Evolutionary conservation across 1,140 invertebrate species (phyloP), one percentile per base, ranked within the genome.

Genomic region (Ceratosolen fusciceps): DNA sequence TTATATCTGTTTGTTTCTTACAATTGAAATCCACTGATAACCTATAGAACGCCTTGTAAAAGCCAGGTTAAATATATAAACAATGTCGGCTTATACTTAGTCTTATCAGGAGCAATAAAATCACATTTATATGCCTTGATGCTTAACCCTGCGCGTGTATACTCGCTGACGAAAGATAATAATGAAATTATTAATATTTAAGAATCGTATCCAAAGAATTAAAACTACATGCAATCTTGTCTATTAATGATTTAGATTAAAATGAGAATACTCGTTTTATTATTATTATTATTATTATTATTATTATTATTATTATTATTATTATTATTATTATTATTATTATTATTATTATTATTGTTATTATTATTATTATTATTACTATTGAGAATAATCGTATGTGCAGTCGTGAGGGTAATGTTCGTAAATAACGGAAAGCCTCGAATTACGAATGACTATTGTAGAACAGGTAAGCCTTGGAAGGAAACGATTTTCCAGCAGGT

Each of bases 401-500:
- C 8, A 37, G 60, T 2, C n/a, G n/a, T n/a, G n/a, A n/a, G 16
- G 34, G 19, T 21, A 65, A 37, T 37, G 19, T 65, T 65, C 12
- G 37, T 65, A 65, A 65, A 65, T 37, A 21, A 16, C 37, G 31
- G 34, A 34, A 37, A 65, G 60, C 60, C n/a, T 65, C 60, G n/a
- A 60, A 65, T 65, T 65, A 65, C 60, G 60, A 65, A 60, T 60
- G 29, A 60, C 26, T 29, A 60, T 31, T 26, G 58, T 19, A 65
- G 16, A 37, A 65, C 37, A 65, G 7, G 2, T 19, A 65, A 37
- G 8, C 31, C 29, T 65, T 37, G 24, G 60, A 65, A 65, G 31
- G 37, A 65, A 65, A 65, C 29, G 3, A 37, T 65, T 65, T 65
- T 65, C 60, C 34, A 34, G 31, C n/a, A n/a, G 34, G 31, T 16